A percentile compares a stretch with the other conserved stretches of the same genome.
Conservation (phyloP, 1,140 invertebrate genomes). For the Chymomyza costata region DNA sequence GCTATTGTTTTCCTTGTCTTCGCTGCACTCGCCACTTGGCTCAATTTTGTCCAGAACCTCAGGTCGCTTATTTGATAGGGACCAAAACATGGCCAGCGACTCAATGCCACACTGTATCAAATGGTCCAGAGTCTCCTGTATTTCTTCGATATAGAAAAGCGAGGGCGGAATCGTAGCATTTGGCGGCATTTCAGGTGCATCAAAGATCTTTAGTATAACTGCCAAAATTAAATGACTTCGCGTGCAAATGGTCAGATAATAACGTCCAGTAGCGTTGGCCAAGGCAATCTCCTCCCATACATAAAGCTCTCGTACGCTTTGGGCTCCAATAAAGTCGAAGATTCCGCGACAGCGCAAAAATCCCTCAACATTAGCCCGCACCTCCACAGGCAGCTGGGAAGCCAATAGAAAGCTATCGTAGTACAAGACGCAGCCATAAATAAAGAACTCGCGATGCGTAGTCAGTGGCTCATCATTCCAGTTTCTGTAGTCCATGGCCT, state of each 20-base stretch:
- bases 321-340: conserved; percentile 80
- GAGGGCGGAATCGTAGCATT: conserved; percentile 69
- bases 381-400: conserved; percentile 83
- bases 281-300: conserved; percentile 85
- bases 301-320: conserved; percentile 82
- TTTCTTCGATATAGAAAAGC: conserved; percentile 79
- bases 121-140: conserved; percentile 82
- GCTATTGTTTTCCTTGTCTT: conserved; percentile 35
- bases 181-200: conserved; percentile 68
- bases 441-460: conserved; percentile 85
- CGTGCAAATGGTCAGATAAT: conserved; percentile 85
- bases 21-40: conserved; percentile 12
- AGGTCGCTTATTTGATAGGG: conserved; percentile 77
- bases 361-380: conserved; percentile 82
- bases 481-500: conserved; percentile 88
- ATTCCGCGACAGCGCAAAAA: conserved; percentile 83
- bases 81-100: conserved; percentile 79
- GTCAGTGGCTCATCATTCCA: conserved; percentile 88
- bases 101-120: conserved; percentile 81
- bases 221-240: conserved; percentile 83
- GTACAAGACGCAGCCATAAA: conserved; percentile 84
- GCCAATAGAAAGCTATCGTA: conserved; percentile 83
- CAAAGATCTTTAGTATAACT: conserved; percentile 84
- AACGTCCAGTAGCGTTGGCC: conserved; percentile 75
- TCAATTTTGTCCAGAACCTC: conserved; percentile 56